phyloP scores from a whole-genome alignment of 2,797 vertebrate species.

The Acestrorhynchus altus region DNA sequence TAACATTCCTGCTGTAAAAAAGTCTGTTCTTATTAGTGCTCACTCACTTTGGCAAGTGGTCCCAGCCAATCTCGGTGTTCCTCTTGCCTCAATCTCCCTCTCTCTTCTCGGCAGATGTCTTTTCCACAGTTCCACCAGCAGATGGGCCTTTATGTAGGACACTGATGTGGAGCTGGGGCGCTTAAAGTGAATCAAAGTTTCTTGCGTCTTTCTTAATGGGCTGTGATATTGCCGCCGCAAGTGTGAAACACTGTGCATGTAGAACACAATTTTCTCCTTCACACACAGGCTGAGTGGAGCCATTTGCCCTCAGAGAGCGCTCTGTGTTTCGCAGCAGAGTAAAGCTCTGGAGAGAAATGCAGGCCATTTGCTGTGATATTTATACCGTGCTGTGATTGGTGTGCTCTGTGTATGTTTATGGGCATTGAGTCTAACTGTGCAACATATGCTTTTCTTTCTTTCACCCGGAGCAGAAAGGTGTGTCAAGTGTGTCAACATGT shows the following conservation, averaged over 20 bases:
- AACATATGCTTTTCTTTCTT: background rate
- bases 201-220: conserved; percentile 17
- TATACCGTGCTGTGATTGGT: conserved; percentile 12
- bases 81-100: background rate
- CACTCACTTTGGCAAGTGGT: too few relatives aligned
- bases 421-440: background rate
- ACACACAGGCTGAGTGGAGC: background rate
- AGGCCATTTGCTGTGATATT: conserved; percentile 32
- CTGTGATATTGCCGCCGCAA: conserved; percentile 20
- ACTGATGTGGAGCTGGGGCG: conserved; percentile 13
- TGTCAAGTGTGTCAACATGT: background rate
- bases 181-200: conserved; percentile 42
- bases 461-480: background rate
- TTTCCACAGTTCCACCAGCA: conserved; percentile 19
- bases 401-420: background rate
- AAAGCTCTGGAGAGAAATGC: conserved; percentile 20
- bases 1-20: too few relatives aligned
- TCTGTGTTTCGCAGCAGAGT: background rate
- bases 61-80: background rate
- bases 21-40: too few relatives aligned
- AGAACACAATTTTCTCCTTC: background rate
- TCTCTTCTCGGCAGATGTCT: conserved; percentile 5
- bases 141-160: conserved; percentile 36
- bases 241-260: background rate
- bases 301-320: background rate